A percentile compares a stretch with the other conserved stretches of the same genome.
These are phyloP conservation scores for Idaea aversata DNA, from an alignment of 2,888 invertebrate species.

Conservation along the genomic window DNA sequence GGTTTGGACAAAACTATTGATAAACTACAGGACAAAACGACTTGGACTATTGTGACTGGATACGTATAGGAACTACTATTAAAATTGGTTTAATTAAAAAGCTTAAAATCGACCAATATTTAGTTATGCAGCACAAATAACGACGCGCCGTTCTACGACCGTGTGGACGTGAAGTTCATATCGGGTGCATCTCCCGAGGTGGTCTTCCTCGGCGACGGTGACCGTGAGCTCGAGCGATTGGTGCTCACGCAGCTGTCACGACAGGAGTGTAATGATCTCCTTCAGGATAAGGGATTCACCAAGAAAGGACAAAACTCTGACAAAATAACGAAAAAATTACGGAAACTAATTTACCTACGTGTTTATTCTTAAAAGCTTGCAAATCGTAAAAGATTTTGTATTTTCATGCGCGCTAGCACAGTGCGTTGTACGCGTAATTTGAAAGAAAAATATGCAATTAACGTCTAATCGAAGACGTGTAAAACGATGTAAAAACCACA, in stretches of 20 bases:
- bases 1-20: no score
- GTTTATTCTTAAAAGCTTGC: no score
- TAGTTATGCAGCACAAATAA: no score
- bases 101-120: no score
- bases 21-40: no score
- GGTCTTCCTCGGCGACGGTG: constrained; percentile 77
- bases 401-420: neutral
- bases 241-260: constrained; percentile 79
- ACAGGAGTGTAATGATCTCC: constrained; percentile 84
- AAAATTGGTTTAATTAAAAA: no score
- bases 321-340: neutral
- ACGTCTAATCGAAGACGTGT: neutral
- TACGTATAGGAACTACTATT: no score
- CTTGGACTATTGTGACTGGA: no score
- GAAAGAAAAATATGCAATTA: neutral
- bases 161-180: constrained; percentile 83
- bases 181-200: constrained; percentile 84
- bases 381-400: no score
- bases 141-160: constrained; percentile 83
- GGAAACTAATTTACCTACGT: no score
- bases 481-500: neutral
- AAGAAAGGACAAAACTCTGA: constrained; percentile 64
- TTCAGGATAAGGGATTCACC: constrained; percentile 81
- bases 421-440: neutral
- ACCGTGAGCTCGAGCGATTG: constrained; percentile 83